Percentiles rank a stretch among this genome's conserved stretches.
phyloP scores from a whole-genome alignment of 92 coral and sea anemone species.

The Epizoanthus illoricatus region DNA sequence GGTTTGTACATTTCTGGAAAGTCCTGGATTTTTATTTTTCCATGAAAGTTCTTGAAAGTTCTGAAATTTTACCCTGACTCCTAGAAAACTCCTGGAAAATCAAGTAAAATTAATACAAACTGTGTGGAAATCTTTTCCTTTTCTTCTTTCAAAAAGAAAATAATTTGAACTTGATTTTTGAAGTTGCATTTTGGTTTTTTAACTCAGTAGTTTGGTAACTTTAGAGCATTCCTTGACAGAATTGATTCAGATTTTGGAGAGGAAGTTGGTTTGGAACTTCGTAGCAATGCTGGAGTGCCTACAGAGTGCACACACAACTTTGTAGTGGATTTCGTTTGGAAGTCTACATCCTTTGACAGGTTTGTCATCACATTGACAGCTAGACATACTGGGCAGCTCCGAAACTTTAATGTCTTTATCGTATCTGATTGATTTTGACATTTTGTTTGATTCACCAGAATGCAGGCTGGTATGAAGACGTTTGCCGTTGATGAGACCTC shows the following conservation, averaged over 20 bases:
- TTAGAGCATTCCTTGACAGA: slow-evolving; percentile 1
- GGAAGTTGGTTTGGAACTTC: slow-evolving; percentile 97
- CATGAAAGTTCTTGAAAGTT: too few relatives aligned
- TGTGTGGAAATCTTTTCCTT: too few relatives aligned
- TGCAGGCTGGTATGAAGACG: slow-evolving; percentile 99
- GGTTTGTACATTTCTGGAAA: too few relatives aligned
- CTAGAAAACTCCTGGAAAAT: too few relatives aligned
- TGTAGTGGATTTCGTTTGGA: slow-evolving; percentile 99
- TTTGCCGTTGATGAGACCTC: slow-evolving; percentile 99
- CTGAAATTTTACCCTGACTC: too few relatives aligned
- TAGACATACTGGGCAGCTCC: background rate
- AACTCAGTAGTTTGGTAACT: background rate
- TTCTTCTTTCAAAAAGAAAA: too few relatives aligned
- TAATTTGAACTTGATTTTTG: too few relatives aligned
- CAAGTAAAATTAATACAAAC: too few relatives aligned
- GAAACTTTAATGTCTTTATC: background rate
- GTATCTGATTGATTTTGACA: background rate
- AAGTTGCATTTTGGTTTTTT: too few relatives aligned
- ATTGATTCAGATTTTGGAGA: slow-evolving; percentile 87
- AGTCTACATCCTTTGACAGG: slow-evolving; percentile 99
- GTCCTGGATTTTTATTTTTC: too few relatives aligned
- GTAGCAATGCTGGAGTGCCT: slow-evolving; percentile 98
- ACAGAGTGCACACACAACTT: slow-evolving; percentile 97
- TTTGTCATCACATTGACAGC: slow-evolving; percentile 25
- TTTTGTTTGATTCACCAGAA: slow-evolving; percentile 43